These are phyloP conservation scores for Motacilla alba DNA, from an alignment of 2,113 vertebrate species.

Conservation along the genomic window DNA sequence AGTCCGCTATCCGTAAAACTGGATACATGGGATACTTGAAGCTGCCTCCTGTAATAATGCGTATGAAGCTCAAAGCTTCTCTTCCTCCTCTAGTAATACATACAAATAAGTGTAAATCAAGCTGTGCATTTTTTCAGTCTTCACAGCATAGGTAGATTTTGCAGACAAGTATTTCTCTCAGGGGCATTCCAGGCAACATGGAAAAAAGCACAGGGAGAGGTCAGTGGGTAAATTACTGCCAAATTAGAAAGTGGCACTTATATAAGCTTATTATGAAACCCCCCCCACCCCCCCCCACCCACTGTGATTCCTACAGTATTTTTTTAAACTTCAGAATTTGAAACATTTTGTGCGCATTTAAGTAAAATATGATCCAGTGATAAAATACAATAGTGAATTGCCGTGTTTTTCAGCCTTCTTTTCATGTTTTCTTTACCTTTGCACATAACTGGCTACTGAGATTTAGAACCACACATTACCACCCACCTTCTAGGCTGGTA, in stretches of 20 bases:
- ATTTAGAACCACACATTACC: constrained; percentile 35
- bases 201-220: background rate
- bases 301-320: constrained; percentile 46
- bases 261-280: constrained; percentile 1
- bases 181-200: background rate
- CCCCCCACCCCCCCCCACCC: background rate
- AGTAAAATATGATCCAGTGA: constrained; percentile 62
- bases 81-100: background rate
- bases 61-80: background rate
- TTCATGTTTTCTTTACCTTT: constrained; percentile 64
- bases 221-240: constrained; percentile 34
- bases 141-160: background rate
- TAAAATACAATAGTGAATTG: constrained; percentile 65
- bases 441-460: background rate
- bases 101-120: background rate
- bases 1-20: background rate
- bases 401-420: constrained; percentile 44
- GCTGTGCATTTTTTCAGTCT: background rate
- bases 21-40: background rate
- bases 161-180: background rate
- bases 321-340: constrained; percentile 57
- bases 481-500: constrained; percentile 57
- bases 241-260: constrained; percentile 46
- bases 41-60: background rate
- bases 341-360: constrained; percentile 54